Evolutionary conservation across 2,113 vertebrate species (phyloP).

Genomic region (Erpornis zantholeuca): DNA sequence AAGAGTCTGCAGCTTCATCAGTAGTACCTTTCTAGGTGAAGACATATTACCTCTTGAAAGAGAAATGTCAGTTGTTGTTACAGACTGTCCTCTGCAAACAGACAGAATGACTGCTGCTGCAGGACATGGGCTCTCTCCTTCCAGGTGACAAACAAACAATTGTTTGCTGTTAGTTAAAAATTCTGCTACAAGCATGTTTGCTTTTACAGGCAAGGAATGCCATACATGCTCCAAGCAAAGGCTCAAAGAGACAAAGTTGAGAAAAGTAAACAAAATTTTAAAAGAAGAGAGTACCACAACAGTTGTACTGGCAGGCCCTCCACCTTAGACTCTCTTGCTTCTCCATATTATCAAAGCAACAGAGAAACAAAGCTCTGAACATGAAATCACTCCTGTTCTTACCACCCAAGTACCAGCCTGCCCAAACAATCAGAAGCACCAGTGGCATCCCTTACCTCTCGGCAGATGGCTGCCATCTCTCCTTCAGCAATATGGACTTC

Average conservation of each 20-base stretch:
- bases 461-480: slow-evolving; percentile 93
- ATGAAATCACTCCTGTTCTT: background rate
- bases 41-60: background rate
- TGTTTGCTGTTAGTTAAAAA: background rate
- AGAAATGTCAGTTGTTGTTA: background rate
- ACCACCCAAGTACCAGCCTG: background rate
- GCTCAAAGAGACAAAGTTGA: background rate
- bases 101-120: background rate
- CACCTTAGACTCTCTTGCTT: background rate
- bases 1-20: background rate
- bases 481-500: slow-evolving; percentile 95
- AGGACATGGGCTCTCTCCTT: background rate
- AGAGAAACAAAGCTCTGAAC: background rate
- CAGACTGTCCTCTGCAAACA: background rate
- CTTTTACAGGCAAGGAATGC: background rate
- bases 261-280: background rate
- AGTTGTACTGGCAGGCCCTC: background rate
- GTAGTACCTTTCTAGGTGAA: background rate
- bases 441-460: slow-evolving; percentile 80
- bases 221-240: background rate
- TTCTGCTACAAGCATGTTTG: background rate
- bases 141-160: background rate
- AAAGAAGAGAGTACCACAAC: background rate
- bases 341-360: background rate
- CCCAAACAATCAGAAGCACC: background rate